Base-by-base conservation (phyloP, 2,797 vertebrate genomes). In the Darevskia nairensis region DNA sequence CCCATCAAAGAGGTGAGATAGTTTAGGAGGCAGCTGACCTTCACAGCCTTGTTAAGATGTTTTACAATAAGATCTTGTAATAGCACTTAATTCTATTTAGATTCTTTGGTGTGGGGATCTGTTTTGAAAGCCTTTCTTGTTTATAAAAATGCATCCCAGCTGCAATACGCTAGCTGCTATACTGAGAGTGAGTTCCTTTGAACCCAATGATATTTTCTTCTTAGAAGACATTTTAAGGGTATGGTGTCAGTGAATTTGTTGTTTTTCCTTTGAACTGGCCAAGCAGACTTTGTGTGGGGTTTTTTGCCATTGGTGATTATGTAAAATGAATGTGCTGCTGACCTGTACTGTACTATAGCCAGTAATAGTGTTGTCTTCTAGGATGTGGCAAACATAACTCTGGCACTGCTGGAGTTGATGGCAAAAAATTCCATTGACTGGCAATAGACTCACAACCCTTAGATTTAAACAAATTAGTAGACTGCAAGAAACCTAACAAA, bases 1-100 rank as follows among this genome's bases (percentile, higher is more conserved):
- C 96, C 98, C 71, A 93, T 97, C 76, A 95, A 98, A 93, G 97
- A 98, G 97, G 99, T 98, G 89, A 97, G 96, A 90, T 79, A 23
- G 17, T 71, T 74, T 44, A 87, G n/a, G 55, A 92, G 77, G 15
- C 23, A 82, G 86, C 0, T 1, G 15, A 19, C 82, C 66, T 83
- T 59, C 77, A 32, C 21, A 88, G 8, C 72, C 3, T 50, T 6
- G 4, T 50, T 35, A 55, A 32, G n/a, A 72, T 74, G 32, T 74
- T 74, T 23, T 64, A 64, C 21, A 64, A 5, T 19, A 64, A 55
- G 13, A 17, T 68, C 39, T 41, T 61, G 8, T 79, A 55, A 19
- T 50, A 50, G 50, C 79, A 55, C n/a, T 39, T 29, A 71, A 71
- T 39, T 55, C 15, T 86, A 35, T 71, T 29, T 71, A 35, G 46